Conservation (phyloP, 2,888 invertebrate genomes). For the Synergus laeviventris region DNA sequence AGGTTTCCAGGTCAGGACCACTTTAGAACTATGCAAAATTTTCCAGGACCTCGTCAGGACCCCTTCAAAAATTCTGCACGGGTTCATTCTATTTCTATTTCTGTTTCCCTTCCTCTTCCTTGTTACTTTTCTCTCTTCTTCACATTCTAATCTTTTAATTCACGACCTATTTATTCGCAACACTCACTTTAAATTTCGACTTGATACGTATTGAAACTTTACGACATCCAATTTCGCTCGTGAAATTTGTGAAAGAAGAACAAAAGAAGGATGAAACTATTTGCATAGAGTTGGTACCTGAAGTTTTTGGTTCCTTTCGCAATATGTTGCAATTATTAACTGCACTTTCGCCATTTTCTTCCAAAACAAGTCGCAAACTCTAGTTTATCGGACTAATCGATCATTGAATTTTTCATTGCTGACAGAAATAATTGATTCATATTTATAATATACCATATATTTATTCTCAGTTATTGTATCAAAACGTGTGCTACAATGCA, state of each 20-base stretch:
- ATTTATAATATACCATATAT: slow-evolving; percentile 2
- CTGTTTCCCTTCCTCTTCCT: too few relatives aligned
- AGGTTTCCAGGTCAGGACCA: too few relatives aligned
- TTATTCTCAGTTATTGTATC: slow-evolving; percentile 11
- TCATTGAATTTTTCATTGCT: slow-evolving; percentile 24
- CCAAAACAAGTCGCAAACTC: slow-evolving; percentile 1
- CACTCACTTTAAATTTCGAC: neutral
- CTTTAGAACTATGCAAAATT: too few relatives aligned
- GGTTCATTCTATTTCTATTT: too few relatives aligned
- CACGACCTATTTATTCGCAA: neutral
- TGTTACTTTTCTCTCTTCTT: too few relatives aligned
- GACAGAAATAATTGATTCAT: slow-evolving; percentile 37
- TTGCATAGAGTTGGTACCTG: neutral
- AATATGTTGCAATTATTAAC: slow-evolving; percentile 12
- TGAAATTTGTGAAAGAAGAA: neutral
- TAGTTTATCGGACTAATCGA: slow-evolving; percentile 35
- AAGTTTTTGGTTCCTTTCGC: neutral
- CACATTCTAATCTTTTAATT: too few relatives aligned
- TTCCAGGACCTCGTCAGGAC: too few relatives aligned
- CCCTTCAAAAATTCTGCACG: too few relatives aligned
- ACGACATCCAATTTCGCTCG: neutral
- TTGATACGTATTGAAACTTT: neutral
- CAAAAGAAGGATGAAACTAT: neutral
- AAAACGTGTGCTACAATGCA: neutral
- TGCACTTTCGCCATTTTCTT: slow-evolving; percentile 14